phyloP scores from a whole-genome alignment of 2,888 invertebrate genomes.

The Hololepta plana region DNA sequence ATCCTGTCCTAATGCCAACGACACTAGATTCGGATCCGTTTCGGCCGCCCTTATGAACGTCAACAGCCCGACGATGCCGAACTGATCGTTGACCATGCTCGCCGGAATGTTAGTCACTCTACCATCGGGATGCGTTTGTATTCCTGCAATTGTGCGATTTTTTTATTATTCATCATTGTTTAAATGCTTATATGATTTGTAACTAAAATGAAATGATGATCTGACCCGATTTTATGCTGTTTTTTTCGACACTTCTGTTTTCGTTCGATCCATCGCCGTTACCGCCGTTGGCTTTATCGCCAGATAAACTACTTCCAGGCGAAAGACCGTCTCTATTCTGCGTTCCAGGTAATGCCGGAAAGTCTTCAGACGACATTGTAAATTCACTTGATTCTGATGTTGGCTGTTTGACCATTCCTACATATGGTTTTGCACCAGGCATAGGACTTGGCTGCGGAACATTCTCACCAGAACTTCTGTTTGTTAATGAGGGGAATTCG shows the following conservation, averaged over 20 bases:
- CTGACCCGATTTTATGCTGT: conserved; percentile 18
- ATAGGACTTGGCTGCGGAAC: conserved; percentile 68
- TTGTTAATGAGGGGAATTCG: conserved; percentile 84
- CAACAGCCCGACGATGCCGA: conserved; percentile 95
- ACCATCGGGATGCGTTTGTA: conserved; percentile 92
- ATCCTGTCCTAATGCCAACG: conserved; percentile 93
- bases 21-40: conserved; percentile 90
- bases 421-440: conserved; percentile 76
- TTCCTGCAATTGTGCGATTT: conserved; percentile 35
- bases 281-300: conserved; percentile 28
- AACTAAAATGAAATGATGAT: conserved; percentile 2
- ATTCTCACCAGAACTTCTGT: conserved; percentile 58
- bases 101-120: conserved; percentile 96
- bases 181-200: neutral
- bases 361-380: conserved; percentile 98
- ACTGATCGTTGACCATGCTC: conserved; percentile 98
- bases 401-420: conserved; percentile 91
- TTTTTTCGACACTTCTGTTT: conserved; percentile 17
- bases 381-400: conserved; percentile 84
- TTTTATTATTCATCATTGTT: conserved; percentile 1
- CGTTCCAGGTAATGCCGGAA: conserved; percentile 95
- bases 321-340: conserved; percentile 51
- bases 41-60: conserved; percentile 97
- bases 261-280: conserved; percentile 16
- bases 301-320: conserved; percentile 35